A percentile compares a stretch with the other conserved stretches of the same genome.
Conservation (phyloP, 2,113 vertebrate species). For the Callionymus lyra region DNA sequence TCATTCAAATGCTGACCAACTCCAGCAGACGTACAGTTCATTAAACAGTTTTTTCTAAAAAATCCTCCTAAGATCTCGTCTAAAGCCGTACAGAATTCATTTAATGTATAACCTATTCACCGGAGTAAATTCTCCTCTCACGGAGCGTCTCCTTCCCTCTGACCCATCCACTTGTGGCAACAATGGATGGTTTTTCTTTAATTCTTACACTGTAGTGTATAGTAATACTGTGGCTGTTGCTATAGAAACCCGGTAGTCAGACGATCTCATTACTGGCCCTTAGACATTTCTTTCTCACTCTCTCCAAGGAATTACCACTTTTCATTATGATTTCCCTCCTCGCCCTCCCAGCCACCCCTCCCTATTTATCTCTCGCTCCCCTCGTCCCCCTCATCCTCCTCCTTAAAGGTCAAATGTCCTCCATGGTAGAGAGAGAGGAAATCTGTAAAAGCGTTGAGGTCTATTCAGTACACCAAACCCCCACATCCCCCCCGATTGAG, state of each 20-base stretch:
- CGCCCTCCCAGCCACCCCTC: constrained; percentile 38
- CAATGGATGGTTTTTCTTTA: constrained; percentile 55
- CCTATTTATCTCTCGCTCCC: constrained; percentile 52
- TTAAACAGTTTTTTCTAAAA: too few relatives aligned
- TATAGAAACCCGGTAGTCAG: constrained; percentile 60
- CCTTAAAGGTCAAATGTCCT: constrained; percentile 97
- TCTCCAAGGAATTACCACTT: constrained; percentile 67
- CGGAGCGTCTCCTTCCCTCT: constrained; percentile 28
- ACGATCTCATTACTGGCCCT: constrained; percentile 68
- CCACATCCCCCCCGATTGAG: constrained; percentile 70
- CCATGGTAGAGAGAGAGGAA: constrained; percentile 81
- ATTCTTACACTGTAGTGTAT: constrained; percentile 60
- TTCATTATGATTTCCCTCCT: constrained; percentile 61
- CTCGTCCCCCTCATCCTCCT: constrained; percentile 41
- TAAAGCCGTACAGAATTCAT: constrained; percentile 11
- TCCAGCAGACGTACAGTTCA: constrained; percentile 1
- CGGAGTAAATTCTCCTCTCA: constrained; percentile 22
- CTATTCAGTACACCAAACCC: constrained; percentile 72
- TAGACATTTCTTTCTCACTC: constrained; percentile 61
- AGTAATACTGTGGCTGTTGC: constrained; percentile 58
- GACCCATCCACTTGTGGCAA: constrained; percentile 59
- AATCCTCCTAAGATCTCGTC: constrained; percentile 4
- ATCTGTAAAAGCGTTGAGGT: constrained; percentile 83
- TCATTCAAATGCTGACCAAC: constrained; percentile 1
- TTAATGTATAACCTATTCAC: constrained; percentile 32